phyloP scores from a whole-genome alignment of 2,113 vertebrate species.

The Rallus limicola region DNA sequence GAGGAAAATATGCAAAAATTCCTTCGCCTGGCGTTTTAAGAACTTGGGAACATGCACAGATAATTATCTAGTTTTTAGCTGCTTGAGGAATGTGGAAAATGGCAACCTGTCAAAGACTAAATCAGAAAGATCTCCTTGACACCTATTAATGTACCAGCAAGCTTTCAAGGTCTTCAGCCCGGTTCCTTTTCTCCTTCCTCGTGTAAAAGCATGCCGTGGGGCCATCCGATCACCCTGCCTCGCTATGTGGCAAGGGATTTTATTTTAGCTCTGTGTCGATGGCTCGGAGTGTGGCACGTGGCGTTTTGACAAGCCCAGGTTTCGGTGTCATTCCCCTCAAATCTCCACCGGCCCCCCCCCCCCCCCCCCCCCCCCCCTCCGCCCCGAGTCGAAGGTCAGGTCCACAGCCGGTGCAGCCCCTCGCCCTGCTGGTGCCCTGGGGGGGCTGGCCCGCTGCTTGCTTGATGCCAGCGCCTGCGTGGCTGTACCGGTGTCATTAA shows the following conservation, averaged over 20 bases:
- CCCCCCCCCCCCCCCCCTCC: too few species aligned
- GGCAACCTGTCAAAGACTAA: slow-evolving; percentile 35
- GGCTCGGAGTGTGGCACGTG: not conserved
- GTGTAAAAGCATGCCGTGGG: not conserved
- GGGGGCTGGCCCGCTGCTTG: not conserved
- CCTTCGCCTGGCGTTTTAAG: slow-evolving; percentile 7
- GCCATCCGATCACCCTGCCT: not conserved
- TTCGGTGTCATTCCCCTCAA: not conserved
- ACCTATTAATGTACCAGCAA: not conserved
- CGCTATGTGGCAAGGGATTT: not conserved
- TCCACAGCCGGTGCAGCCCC: not conserved
- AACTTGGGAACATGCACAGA: slow-evolving; percentile 37
- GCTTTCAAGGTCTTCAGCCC: slow-evolving; percentile 6
- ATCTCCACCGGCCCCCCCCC: too few species aligned
- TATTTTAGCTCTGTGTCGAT: not conserved
- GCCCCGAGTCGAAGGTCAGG: not conserved
- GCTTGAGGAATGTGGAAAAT: slow-evolving; percentile 19
- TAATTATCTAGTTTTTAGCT: slow-evolving; percentile 36
- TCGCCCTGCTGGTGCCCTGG: not conserved
- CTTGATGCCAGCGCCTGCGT: not conserved
- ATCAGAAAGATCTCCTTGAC: slow-evolving; percentile 26
- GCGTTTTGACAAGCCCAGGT: not conserved
- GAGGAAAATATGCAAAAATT: not conserved
- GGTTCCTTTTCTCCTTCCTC: not conserved
- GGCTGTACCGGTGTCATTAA: not conserved